Conservation (phyloP, 2,797 vertebrate genomes). For the Microcaecilia unicolor region DNA sequence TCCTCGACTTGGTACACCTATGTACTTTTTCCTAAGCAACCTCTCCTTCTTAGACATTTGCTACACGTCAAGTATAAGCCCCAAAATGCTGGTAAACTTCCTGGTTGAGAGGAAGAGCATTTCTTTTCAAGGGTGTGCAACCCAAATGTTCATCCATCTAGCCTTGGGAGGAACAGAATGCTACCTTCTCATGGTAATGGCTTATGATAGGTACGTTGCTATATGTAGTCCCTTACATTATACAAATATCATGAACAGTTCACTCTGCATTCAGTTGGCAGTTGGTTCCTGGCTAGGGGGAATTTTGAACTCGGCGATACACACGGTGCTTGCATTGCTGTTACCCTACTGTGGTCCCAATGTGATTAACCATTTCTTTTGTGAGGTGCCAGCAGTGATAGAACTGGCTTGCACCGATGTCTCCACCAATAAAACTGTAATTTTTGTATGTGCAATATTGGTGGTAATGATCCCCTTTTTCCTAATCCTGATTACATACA, state of each 20-base stretch:
- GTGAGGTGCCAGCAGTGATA: neutral
- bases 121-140: neutral
- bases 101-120: neutral
- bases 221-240: constrained; percentile 2
- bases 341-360: neutral
- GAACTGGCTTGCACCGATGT: constrained; percentile 1
- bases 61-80: constrained; percentile 1
- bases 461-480: constrained; percentile 4
- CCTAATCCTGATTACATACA: neutral
- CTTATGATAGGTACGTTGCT: constrained; percentile 5
- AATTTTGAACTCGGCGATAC: neutral
- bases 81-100: neutral
- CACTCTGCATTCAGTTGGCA: neutral
- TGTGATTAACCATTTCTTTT: constrained; percentile 8
- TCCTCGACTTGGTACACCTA: neutral
- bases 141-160: constrained; percentile 1
- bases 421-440: neutral
- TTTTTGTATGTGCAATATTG: constrained; percentile 1
- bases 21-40: constrained; percentile 6
- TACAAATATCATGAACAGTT: neutral
- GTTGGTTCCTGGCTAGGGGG: neutral
- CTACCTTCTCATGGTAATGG: neutral
- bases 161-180: constrained; percentile 1
- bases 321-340: neutral
- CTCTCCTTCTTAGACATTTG: constrained; percentile 4